Conservation (phyloP, 1,140 invertebrate species). For the Aplysia californica region DNA sequence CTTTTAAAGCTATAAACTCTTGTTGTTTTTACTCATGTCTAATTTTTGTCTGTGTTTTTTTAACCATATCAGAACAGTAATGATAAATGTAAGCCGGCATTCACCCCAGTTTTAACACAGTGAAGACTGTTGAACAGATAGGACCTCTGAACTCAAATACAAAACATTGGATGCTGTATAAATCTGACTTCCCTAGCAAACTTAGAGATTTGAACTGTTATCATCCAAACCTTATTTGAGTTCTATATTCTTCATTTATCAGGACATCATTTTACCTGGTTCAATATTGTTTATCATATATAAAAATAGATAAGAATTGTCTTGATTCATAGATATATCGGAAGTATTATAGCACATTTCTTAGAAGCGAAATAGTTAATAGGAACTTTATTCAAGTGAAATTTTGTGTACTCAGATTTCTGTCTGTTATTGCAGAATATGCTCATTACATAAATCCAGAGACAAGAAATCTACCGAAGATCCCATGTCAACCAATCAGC, state of each 20-base stretch:
- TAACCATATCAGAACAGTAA: not conserved
- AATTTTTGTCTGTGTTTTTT: not conserved
- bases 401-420: not conserved
- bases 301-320: not conserved
- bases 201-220: too few species aligned
- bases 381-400: not conserved
- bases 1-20: not conserved
- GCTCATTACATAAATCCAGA: slow-evolving; percentile 32
- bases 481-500: slow-evolving; percentile 68
- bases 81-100: not conserved
- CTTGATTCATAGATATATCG: slow-evolving; percentile 1
- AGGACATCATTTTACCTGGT: not conserved
- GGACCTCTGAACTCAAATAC: too few species aligned
- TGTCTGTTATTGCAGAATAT: slow-evolving; percentile 46
- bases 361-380: not conserved
- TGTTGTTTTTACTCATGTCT: not conserved
- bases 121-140: too few species aligned
- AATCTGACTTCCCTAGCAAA: too few species aligned
- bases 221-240: too few species aligned
- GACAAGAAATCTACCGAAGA: slow-evolving; percentile 42
- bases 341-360: not conserved
- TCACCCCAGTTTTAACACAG: too few species aligned
- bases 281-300: not conserved
- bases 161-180: too few species aligned
- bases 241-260: too few species aligned